Conservation (phyloP, 1,140 invertebrate genomes). For the Teleogryllus occipitalis region DNA sequence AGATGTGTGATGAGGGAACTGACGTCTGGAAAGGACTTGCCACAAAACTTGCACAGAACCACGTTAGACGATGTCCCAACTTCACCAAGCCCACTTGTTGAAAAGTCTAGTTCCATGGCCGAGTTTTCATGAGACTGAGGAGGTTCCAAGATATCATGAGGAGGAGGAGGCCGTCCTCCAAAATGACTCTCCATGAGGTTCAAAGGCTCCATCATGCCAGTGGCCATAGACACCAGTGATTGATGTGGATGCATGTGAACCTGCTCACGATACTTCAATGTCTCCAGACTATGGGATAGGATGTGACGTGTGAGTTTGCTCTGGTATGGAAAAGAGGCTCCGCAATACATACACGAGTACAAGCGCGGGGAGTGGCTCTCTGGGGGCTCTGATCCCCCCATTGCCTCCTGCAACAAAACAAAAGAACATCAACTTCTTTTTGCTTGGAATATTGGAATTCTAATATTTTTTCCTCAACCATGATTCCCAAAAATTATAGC, state of each 20-base stretch:
- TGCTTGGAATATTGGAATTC: slow-evolving; percentile 26
- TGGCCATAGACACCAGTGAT: slow-evolving; percentile 37
- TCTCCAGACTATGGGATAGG: slow-evolving; percentile 75
- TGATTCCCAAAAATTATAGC: slow-evolving; percentile 16
- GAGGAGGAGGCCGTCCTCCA: slow-evolving; percentile 32
- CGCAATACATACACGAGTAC: slow-evolving; percentile 79
- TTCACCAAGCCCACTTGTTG: slow-evolving; percentile 21
- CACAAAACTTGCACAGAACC: slow-evolving; percentile 82
- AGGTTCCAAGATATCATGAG: slow-evolving; percentile 34
- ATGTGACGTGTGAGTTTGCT: slow-evolving; percentile 82
- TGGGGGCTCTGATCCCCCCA: slow-evolving; percentile 43
- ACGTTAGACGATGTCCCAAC: slow-evolving; percentile 34
- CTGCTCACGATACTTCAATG: slow-evolving; percentile 71
- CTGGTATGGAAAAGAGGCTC: slow-evolving; percentile 75
- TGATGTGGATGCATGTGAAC: slow-evolving; percentile 45
- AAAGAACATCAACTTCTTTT: slow-evolving; percentile 85
- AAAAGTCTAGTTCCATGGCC: slow-evolving; percentile 37
- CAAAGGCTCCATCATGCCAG: slow-evolving; percentile 28
- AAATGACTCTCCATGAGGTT: slow-evolving; percentile 32
- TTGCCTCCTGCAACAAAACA: slow-evolving; percentile 67
- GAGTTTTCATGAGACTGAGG: slow-evolving; percentile 40
- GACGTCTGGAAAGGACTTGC: slow-evolving; percentile 81
- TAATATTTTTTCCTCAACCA: slow-evolving; percentile 16
- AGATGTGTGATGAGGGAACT: slow-evolving; percentile 74
- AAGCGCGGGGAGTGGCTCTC: slow-evolving; percentile 43